These are phyloP conservation scores for Petaurus breviceps DNA, from an alignment of 2,113 vertebrate species.

Conservation along the genomic window DNA sequence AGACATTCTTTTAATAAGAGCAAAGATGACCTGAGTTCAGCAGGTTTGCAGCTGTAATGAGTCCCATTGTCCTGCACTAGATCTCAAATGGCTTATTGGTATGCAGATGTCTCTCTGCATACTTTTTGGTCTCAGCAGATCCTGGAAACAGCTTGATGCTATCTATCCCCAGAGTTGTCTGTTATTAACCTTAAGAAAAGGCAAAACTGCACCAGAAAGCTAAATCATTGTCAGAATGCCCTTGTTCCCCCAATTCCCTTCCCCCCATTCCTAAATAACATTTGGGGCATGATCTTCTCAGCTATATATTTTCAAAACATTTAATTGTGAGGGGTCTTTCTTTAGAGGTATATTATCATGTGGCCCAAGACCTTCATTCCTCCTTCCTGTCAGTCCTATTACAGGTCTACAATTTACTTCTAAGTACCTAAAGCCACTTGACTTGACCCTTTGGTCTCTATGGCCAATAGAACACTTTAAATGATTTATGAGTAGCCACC, in stretches of 20 bases:
- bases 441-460: slow-evolving; percentile 38
- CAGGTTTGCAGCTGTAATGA: slow-evolving; percentile 64
- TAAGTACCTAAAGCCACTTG: not conserved
- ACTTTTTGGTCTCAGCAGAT: slow-evolving; percentile 69
- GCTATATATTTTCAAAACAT: slow-evolving; percentile 27
- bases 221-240: slow-evolving; percentile 42
- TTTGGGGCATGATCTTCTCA: slow-evolving; percentile 15
- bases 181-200: slow-evolving; percentile 74
- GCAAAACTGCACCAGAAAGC: slow-evolving; percentile 52
- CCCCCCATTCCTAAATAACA: not conserved
- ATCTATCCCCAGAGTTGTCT: slow-evolving; percentile 63
- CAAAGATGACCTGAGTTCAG: slow-evolving; percentile 62
- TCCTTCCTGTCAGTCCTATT: not conserved
- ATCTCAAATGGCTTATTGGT: slow-evolving; percentile 55
- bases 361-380: not conserved
- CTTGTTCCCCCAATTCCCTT: not conserved
- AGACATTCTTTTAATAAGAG: slow-evolving; percentile 69
- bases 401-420: not conserved
- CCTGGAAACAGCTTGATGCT: slow-evolving; percentile 62
- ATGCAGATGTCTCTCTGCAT: slow-evolving; percentile 68
- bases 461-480: slow-evolving; percentile 20
- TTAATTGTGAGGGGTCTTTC: slow-evolving; percentile 12
- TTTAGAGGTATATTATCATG: slow-evolving; percentile 3
- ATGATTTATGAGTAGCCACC: slow-evolving; percentile 1
- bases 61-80: slow-evolving; percentile 18